Base-by-base conservation (phyloP, 2,113 vertebrate genomes). In the Chaetura pelagica region DNA sequence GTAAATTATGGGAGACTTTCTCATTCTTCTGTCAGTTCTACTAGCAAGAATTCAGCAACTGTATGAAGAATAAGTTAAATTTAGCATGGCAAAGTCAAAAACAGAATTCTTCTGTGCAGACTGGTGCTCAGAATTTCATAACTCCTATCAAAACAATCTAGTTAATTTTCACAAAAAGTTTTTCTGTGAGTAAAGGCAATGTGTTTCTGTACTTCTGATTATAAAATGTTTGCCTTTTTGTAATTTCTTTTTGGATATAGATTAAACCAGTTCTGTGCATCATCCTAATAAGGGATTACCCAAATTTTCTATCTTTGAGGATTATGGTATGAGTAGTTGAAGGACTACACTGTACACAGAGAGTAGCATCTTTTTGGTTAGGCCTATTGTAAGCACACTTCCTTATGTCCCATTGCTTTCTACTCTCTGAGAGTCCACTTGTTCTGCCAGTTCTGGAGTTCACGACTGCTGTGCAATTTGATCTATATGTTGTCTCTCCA, bases 401-500 rank as follows among this genome's bases (percentile, higher is more conserved):
- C 34, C 30, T 30, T 16, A 14, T 68, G 54, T 80, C 26, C 27
- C 21, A 9, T 58, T 74, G 26, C 64, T 22, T 84, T 77, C n/a
- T 69, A 0, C 42, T 58, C n/a, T 64, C 40, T 66, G 64, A 49
- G 66, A 63, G 30, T 59, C 30, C 14, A 35, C 35, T 66, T 58
- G 16, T 21, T 15, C 35, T 87, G 14, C 55, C 42, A 71, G 24
- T 66, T 78, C 23, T 52, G 83, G 62, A 72, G 38, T 85, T 54
- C 13, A 17, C 59, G 71, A 61, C 14, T 82, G 15, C 42, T 26
- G 24, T 71, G 24, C 42, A 68, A 6, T 75, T 87, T 63, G 22
- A 51, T n/a, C 22, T 67, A 4, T 7, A 3, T 7, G 19, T 42
- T 0, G 0, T n/a, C 18, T 35, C 7, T 84, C 27, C 30, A 27